Base-by-base conservation (phyloP, 2,797 vertebrate genomes). In the Xenopus petersii region DNA sequence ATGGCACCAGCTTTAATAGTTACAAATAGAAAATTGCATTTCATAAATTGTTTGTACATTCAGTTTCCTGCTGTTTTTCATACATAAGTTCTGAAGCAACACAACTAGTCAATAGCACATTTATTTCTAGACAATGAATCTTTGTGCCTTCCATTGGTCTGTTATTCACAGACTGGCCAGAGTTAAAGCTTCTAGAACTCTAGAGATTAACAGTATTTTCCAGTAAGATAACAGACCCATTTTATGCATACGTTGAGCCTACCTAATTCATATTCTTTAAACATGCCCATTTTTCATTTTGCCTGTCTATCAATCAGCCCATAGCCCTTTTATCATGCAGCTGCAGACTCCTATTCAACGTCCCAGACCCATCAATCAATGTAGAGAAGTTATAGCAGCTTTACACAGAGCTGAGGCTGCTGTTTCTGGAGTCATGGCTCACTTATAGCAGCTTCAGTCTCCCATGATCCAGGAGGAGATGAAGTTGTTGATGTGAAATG, bases 341-440 rank as follows among this genome's bases (percentile, higher is more conserved):
- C 58, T 71, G 42, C 69, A 71, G 69, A 24, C 21, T 49, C 10
- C 55, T 16, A 6, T 30, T 61, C 58, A 62, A 49, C 58, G 30
- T 71, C 42, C 16, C 21, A 2, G 42, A n/a, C n/a, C 69, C 59
- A 71, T 62, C 56, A 71, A 71, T 71, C 69, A 71, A 61, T 2
- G 24, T 4, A 10, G 21, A 51, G 21, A 70, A 30, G 13, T 58
- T 42, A 71, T 55, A 48, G 24, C 54, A 12, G 67, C 67, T 69
- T 61, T 51, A 51, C n/a, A 17, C 55, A 16, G n/a, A 49, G 36
- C 36, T 42, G 36, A 42, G 36, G 3, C 67, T 69, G 33, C 67
- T 58, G 16, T 59, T 42, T 69, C 11, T 12, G 21, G n/a, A 10
- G 51, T 9, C 9, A 9, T 3, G 30, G 26, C 30, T 33, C 60